Evolutionary conservation across 2,113 vertebrate species (phyloP).

Genomic region (Ifrita kowaldi): DNA sequence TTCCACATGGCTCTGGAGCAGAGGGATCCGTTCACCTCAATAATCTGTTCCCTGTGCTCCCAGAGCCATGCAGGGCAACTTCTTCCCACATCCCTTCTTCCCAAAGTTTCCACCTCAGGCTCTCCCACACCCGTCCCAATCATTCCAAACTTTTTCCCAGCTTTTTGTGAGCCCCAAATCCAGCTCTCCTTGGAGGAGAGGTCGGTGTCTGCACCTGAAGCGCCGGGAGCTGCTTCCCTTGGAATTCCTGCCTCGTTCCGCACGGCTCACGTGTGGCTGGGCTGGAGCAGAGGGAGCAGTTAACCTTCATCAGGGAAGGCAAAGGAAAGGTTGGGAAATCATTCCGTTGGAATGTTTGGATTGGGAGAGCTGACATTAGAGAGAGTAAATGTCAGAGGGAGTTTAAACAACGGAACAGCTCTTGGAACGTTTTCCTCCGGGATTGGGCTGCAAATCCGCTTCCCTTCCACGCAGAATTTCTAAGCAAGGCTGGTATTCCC

Average conservation of each 20-base stretch:
- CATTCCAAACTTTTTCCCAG: background rate
- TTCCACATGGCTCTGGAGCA: background rate
- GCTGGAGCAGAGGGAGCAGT: background rate
- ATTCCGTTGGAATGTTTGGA: conserved; percentile 6
- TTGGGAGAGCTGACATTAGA: conserved; percentile 35
- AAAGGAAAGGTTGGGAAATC: background rate
- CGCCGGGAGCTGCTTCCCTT: background rate
- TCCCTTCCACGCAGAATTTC: background rate
- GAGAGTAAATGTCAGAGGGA: conserved; percentile 42
- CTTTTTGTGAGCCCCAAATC: background rate
- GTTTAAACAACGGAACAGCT: background rate
- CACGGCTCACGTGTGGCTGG: background rate
- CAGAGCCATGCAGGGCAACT: background rate
- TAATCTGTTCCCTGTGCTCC: background rate
- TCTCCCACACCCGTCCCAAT: accelerated
- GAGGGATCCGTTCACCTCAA: conserved; percentile 6
- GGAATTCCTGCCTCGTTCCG: background rate
- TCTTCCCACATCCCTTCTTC: background rate
- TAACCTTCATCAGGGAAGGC: conserved; percentile 36
- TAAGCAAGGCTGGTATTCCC: background rate
- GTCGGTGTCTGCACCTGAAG: accelerated
- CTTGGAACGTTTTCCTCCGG: background rate
- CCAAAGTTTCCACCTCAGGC: background rate
- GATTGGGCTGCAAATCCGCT: background rate
- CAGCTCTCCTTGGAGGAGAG: background rate